phyloP scores from a whole-genome alignment of 2,888 invertebrate species.

The Cryptosula pallasiana region DNA sequence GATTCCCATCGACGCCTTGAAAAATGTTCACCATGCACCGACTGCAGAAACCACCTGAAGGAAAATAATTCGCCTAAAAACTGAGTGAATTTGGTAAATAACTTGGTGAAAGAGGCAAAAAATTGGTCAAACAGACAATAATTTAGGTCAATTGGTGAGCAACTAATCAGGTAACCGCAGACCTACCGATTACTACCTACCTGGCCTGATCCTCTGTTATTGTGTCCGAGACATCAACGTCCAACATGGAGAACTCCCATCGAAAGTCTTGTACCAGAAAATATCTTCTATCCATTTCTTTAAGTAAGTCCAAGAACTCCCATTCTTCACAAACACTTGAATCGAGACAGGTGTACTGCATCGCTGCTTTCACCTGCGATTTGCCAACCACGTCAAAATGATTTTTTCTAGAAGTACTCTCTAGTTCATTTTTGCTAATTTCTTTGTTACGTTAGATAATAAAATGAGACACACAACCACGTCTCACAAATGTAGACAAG shows the following conservation, averaged over 20 bases:
- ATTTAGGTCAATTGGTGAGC: neutral
- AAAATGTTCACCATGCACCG: slow-evolving; percentile 45
- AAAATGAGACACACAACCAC: neutral
- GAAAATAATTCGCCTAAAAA: too few relatives aligned
- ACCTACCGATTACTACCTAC: too few relatives aligned
- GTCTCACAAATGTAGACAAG: neutral
- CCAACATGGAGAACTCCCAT: slow-evolving; percentile 50
- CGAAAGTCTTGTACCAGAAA: slow-evolving; percentile 45
- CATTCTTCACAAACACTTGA: slow-evolving; percentile 34
- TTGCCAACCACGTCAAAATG: neutral
- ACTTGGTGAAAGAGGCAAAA: too few relatives aligned
- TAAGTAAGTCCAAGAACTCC: slow-evolving; percentile 43
- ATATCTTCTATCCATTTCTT: slow-evolving; percentile 49
- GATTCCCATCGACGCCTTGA: slow-evolving; percentile 41
- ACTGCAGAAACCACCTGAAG: slow-evolving; percentile 44
- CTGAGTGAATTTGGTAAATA: too few relatives aligned
- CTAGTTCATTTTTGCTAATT: too few relatives aligned
- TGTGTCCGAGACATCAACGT: slow-evolving; percentile 37
- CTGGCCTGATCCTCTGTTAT: slow-evolving; percentile 44
- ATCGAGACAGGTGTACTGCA: slow-evolving; percentile 42
- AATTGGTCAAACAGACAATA: neutral
- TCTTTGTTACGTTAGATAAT: too few relatives aligned
- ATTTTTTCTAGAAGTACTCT: slow-evolving; percentile 1
- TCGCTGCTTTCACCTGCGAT: slow-evolving; percentile 39
- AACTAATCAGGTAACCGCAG: too few relatives aligned